Evolutionary conservation across 2,797 vertebrate species (phyloP).

Genomic region (Geotrypetes seraphini): DNA sequence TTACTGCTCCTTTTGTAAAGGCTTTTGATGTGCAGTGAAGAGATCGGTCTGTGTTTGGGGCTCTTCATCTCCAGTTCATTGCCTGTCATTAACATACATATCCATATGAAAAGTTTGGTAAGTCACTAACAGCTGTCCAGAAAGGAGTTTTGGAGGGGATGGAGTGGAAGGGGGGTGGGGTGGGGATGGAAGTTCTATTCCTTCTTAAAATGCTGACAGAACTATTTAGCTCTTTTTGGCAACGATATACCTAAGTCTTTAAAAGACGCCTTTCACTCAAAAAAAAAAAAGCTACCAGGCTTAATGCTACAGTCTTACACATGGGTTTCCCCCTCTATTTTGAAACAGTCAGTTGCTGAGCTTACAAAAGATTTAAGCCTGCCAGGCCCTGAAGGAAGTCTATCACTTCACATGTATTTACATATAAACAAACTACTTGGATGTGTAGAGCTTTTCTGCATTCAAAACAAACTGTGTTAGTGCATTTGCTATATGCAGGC

Average conservation of each 20-base stretch:
- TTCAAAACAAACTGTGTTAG: slow-evolving; percentile 39
- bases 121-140: slow-evolving; percentile 98
- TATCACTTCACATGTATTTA: too few species aligned
- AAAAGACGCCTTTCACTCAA: slow-evolving; percentile 89
- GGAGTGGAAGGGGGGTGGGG: slow-evolving; percentile 39
- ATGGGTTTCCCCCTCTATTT: slow-evolving; percentile 65
- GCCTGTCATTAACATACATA: slow-evolving; percentile 99
- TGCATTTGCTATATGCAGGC: too few species aligned
- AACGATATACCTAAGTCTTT: slow-evolving; percentile 99
- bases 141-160: slow-evolving; percentile 71
- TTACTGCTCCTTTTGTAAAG: slow-evolving; percentile 99
- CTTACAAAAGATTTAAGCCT: slow-evolving; percentile 61
- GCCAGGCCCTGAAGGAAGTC: slow-evolving; percentile 52
- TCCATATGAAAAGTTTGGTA: slow-evolving; percentile 99
- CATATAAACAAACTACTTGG: too few species aligned
- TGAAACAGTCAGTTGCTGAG: slow-evolving; percentile 73
- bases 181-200: slow-evolving; percentile 64
- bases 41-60: slow-evolving; percentile 88
- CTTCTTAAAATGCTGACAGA: slow-evolving; percentile 94
- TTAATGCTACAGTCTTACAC: slow-evolving; percentile 85
- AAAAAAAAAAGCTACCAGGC: slow-evolving; percentile 69
- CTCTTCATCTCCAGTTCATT: slow-evolving; percentile 99
- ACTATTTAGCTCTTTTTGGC: slow-evolving; percentile 92
- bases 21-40: slow-evolving; percentile 97
- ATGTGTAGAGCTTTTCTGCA: slow-evolving; percentile 35